Base-by-base conservation (phyloP, 2,888 invertebrate species). In the Stenichneumon culpator region DNA sequence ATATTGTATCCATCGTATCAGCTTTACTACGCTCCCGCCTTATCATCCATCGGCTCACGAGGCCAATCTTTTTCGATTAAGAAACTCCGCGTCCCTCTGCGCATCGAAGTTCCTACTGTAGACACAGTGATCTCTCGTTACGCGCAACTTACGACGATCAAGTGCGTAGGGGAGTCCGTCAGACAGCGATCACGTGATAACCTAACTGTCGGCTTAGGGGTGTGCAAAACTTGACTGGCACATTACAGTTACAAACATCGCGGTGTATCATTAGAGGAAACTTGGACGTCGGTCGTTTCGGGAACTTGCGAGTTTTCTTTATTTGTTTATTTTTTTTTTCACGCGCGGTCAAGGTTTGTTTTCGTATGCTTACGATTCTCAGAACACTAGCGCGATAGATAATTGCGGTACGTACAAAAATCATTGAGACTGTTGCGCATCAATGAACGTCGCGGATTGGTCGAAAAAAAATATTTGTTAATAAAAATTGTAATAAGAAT, bases 141-240 rank as follows among this genome's bases (percentile, higher is more conserved):
- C 44, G 39, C 36, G 14, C 14, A 3, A 28, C 5, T 32, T 5
- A 16, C 50, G 28, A 52, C 70, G 28, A n/a, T 73, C 19, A 60
- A 84, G 22, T 78, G 80, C 75, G 80, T 72, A 77, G 22, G 60
- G 57, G 28, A 70, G 60, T 54, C 44, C 22, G 54, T 79, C 80
- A 69, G 68, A 6, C 6, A 57, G 14, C 28, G 65, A 54, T 81
- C 78, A 79, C 78, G 68, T 74, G 73, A 84, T 74, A 81, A 70
- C 73, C 60, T 78, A 65, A 80, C 72, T 80, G 36, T 80, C 72
- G 32, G 3, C 11, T n/a, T 68, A n/a, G 32, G 65, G 44, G 39
- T 47, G 47, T 19, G 39, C 22, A 60, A 77, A 54, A 69, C n/a
- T 28, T 28, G 16, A 14, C 14, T 57, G 9, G 57, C 25, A 22